Evolutionary conservation across 1,140 invertebrate species (phyloP).

Genomic region (Hylaeus volcanicus): DNA sequence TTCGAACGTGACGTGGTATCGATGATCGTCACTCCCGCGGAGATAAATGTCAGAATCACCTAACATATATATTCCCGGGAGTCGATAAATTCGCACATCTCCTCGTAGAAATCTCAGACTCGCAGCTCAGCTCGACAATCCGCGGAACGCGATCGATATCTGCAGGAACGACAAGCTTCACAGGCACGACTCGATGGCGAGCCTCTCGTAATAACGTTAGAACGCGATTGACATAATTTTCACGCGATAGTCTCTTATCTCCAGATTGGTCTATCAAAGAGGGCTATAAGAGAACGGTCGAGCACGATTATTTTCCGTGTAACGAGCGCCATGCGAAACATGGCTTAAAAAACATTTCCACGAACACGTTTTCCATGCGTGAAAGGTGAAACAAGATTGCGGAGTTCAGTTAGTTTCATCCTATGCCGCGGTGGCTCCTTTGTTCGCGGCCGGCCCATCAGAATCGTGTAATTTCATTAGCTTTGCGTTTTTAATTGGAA

Average conservation of each 20-base stretch:
- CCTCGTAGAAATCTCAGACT: constrained; percentile 52
- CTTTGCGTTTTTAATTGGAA: too few relatives aligned
- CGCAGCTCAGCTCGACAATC: constrained; percentile 51
- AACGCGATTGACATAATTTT: constrained; percentile 46
- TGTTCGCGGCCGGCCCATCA: too few relatives aligned
- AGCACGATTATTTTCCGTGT: not conserved
- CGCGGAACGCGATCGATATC: constrained; percentile 65
- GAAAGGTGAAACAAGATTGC: too few relatives aligned
- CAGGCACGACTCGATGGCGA: constrained; percentile 53
- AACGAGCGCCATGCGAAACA: not conserved
- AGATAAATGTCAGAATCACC: constrained; percentile 46
- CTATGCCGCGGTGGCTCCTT: too few relatives aligned
- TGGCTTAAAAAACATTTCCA: too few relatives aligned
- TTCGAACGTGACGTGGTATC: constrained; percentile 16
- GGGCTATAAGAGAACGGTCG: constrained; percentile 3
- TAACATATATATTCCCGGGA: constrained; percentile 26
- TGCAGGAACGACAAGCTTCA: constrained; percentile 52
- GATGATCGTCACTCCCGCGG: constrained; percentile 5
- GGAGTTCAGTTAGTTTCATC: too few relatives aligned
- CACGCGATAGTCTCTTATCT: not conserved
- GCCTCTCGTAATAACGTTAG: constrained; percentile 43
- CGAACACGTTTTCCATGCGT: not conserved
- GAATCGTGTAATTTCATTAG: too few relatives aligned
- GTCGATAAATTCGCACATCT: constrained; percentile 55
- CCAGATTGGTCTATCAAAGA: not conserved